These are phyloP conservation scores for Pardalotus punctatus DNA, from an alignment of 2,113 vertebrate genomes.

Conservation along the genomic window DNA sequence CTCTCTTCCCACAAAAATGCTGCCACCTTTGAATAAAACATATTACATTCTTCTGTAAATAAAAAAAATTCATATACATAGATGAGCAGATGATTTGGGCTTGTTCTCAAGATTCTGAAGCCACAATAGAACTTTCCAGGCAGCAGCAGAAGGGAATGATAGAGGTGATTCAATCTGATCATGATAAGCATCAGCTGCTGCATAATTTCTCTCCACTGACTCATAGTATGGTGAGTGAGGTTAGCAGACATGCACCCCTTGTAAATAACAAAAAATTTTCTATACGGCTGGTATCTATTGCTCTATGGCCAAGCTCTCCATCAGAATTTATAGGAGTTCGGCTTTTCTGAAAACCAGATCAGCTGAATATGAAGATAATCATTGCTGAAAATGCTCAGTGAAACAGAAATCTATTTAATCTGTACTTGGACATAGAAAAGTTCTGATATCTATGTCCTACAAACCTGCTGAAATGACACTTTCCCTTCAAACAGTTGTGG, in stretches of 20 bases:
- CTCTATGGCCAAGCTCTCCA: background rate
- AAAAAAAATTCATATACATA: background rate
- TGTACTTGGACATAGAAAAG: background rate
- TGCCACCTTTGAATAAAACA: background rate
- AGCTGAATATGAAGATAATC: background rate
- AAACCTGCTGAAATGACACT: background rate
- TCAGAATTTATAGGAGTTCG: background rate
- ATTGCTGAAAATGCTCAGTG: background rate
- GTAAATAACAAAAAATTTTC: background rate
- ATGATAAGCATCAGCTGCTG: background rate
- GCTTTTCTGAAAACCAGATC: background rate
- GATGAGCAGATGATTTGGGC: background rate
- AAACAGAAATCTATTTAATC: background rate
- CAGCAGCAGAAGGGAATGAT: background rate
- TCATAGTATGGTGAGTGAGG: background rate
- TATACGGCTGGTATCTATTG: background rate
- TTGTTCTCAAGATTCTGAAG: background rate
- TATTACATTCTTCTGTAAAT: background rate
- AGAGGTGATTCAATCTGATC: background rate
- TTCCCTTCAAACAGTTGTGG: background rate
- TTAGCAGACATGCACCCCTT: background rate
- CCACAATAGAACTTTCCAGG: background rate
- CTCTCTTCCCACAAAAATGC: background rate
- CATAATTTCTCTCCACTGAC: background rate
- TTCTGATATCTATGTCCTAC: background rate